Evolutionary conservation across 2,888 invertebrate genomes (phyloP).

Genomic region (Napeogenes inachia): DNA sequence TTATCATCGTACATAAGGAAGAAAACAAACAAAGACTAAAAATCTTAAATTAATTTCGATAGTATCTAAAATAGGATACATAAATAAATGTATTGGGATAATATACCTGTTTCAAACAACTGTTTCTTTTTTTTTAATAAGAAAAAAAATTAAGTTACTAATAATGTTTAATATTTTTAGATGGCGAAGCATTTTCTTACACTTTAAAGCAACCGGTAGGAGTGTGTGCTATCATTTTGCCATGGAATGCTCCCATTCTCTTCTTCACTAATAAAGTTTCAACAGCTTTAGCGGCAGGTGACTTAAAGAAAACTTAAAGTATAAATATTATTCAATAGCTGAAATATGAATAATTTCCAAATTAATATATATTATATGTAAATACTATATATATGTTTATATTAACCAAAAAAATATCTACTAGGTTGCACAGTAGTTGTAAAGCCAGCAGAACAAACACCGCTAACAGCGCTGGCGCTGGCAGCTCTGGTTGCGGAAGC

Average conservation of each 20-base stretch:
- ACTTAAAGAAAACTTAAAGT: no score
- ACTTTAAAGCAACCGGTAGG: conserved; percentile 78
- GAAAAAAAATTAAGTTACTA: not conserved
- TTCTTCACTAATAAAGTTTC: conserved; percentile 95
- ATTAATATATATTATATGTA: not conserved
- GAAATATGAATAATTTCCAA: no score
- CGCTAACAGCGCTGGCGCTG: conserved; percentile 89
- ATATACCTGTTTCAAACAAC: no score
- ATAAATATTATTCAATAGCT: no score
- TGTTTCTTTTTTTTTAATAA: not conserved
- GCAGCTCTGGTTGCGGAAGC: conserved; percentile 89
- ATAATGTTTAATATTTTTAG: conserved; percentile 42
- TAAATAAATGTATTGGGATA: no score
- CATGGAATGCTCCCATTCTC: conserved; percentile 92
- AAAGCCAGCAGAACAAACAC: conserved; percentile 96
- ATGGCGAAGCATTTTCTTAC: conserved; percentile 85
- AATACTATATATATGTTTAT: no score
- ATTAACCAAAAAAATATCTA: no score
- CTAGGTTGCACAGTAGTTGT: conserved; percentile 87
- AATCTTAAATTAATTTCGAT: no score
- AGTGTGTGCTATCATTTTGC: conserved; percentile 91
- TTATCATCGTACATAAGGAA: no score
- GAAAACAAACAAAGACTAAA: no score
- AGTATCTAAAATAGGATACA: no score
- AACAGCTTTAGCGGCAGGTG: conserved; percentile 79